Conservation (phyloP, 2,797 vertebrate genomes). For the Pristis pectinata region DNA sequence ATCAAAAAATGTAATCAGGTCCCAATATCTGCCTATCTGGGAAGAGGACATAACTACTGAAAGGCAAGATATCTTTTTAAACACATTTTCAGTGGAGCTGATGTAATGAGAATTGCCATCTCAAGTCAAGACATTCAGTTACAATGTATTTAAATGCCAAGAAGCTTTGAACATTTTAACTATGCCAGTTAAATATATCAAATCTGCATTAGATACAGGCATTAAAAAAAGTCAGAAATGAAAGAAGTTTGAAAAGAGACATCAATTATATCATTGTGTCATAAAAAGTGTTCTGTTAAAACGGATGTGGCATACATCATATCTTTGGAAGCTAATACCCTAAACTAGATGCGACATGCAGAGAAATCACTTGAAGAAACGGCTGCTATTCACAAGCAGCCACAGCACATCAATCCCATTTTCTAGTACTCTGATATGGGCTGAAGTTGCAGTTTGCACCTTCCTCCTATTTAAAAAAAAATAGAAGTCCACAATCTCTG, state of each 20-base stretch:
- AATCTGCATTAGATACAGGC: not conserved
- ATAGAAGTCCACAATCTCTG: not conserved
- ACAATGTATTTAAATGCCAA: not conserved
- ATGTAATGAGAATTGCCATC: not conserved
- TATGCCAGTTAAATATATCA: not conserved
- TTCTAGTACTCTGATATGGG: not conserved
- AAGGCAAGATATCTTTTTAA: not conserved
- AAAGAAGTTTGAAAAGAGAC: not conserved
- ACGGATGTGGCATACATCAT: not conserved
- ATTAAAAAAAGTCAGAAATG: not conserved
- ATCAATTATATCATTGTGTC: not conserved
- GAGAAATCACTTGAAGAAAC: not conserved
- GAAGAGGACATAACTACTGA: not conserved
- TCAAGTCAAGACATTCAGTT: not conserved
- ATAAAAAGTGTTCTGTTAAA: not conserved
- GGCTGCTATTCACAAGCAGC: not conserved
- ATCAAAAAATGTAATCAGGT: not conserved
- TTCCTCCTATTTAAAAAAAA: not conserved
- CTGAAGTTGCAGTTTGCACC: not conserved
- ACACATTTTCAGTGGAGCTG: not conserved
- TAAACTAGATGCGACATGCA: not conserved
- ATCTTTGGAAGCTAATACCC: not conserved
- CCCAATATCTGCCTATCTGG: not conserved
- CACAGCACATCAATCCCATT: not conserved
- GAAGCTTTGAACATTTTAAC: not conserved